Evolutionary conservation across 2,113 vertebrate species (phyloP).

Genomic region (Myiopsitta monachus): DNA sequence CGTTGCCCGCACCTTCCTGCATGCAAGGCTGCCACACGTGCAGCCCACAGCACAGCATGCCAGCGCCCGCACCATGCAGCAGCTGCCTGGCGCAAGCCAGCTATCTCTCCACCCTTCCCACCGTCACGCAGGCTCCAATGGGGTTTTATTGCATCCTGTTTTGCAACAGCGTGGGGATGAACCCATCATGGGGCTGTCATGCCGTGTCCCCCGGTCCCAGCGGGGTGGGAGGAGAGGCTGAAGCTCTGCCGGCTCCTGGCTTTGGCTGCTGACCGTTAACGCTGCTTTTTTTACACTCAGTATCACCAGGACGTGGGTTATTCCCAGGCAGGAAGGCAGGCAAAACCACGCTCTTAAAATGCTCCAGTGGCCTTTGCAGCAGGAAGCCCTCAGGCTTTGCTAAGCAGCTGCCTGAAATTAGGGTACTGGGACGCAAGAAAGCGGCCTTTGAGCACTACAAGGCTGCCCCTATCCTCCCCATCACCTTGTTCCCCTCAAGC

Average conservation of each 20-base stretch:
- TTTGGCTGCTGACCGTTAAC: not conserved
- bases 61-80: not conserved
- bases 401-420: not conserved
- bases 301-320: conserved; percentile 26
- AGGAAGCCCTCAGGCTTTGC: not conserved
- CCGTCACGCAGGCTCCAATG: not conserved
- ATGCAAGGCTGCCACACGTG: fast-evolving
- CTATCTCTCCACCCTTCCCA: not conserved
- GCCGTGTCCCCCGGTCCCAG: fast-evolving
- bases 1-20: fast-evolving
- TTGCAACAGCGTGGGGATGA: not conserved
- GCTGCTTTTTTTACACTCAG: not conserved
- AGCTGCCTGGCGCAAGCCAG: not conserved
- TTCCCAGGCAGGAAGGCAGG: conserved; percentile 52
- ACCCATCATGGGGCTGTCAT: fast-evolving
- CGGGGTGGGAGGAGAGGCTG: fast-evolving
- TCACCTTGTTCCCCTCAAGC: fast-evolving
- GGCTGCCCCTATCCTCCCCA: not conserved
- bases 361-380: not conserved
- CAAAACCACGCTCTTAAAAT: not conserved
- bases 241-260: not conserved
- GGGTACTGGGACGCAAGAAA: not conserved
- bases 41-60: not conserved
- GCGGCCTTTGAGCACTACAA: fast-evolving
- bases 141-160: conserved; percentile 39